phyloP scores from a whole-genome alignment of 2,888 invertebrate genomes.

The Diarsia dahlii region DNA sequence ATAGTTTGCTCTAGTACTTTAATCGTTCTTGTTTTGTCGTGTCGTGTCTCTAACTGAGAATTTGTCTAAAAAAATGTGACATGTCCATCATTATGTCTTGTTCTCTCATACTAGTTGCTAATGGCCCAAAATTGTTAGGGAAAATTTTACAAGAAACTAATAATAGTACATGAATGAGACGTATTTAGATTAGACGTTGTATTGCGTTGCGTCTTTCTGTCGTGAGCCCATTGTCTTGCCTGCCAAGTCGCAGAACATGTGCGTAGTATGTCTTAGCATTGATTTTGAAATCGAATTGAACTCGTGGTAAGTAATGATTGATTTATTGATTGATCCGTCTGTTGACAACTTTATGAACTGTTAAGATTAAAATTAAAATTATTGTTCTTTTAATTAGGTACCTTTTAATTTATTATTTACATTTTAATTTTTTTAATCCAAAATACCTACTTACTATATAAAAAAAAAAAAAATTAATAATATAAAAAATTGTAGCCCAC shows the following conservation, averaged over 20 bases:
- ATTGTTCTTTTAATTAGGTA: too few relatives aligned
- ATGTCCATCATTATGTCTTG: neutral
- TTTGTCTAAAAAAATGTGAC: neutral
- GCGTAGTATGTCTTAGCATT: slow-evolving; percentile 21
- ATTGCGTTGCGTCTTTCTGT: slow-evolving; percentile 35
- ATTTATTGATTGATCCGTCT: neutral
- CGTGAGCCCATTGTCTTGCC: slow-evolving; percentile 39
- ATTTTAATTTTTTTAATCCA: too few relatives aligned
- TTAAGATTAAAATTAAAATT: too few relatives aligned
- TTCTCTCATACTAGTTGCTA: neutral
- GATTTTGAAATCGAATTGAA: slow-evolving; percentile 30
- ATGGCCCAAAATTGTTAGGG: neutral
- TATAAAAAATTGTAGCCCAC: too few relatives aligned
- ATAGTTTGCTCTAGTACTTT: neutral
- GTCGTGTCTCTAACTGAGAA: neutral
- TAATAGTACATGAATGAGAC: slow-evolving; percentile 58
- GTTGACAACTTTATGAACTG: neutral
- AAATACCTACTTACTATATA: too few relatives aligned
- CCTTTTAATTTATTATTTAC: too few relatives aligned
- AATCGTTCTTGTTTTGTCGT: neutral
- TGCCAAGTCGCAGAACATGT: slow-evolving; percentile 52
- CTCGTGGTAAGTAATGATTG: slow-evolving; percentile 11
- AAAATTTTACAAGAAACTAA: slow-evolving; percentile 34
- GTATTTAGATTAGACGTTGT: slow-evolving; percentile 46
- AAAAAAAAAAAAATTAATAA: too few relatives aligned